Conservation (phyloP, 2,113 vertebrate species). For the Semnornis frantzii region DNA sequence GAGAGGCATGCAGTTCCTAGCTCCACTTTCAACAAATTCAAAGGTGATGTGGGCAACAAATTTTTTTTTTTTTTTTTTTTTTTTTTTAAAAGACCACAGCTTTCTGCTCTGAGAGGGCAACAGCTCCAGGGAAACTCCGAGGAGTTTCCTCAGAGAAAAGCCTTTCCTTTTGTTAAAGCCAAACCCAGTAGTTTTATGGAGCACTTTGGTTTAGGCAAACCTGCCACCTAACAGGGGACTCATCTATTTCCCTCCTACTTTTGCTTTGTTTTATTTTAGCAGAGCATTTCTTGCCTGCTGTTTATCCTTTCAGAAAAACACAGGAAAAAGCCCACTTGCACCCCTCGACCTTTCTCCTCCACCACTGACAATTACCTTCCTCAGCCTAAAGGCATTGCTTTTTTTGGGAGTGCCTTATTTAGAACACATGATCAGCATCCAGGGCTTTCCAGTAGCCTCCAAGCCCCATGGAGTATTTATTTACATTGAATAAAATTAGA, state of each 20-base stretch:
- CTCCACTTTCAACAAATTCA: not conserved
- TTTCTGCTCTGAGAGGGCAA: not conserved
- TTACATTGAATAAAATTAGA: slow-evolving; percentile 81
- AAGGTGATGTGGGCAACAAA: not conserved
- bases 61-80: not conserved
- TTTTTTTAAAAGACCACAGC: rapidly evolving
- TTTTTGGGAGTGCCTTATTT: slow-evolving; percentile 79
- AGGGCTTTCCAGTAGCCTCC: slow-evolving; percentile 75
- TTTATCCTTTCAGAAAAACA: slow-evolving; percentile 77
- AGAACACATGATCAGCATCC: slow-evolving; percentile 77
- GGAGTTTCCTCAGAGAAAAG: not conserved
- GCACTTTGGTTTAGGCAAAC: slow-evolving; percentile 60
- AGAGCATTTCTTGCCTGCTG: slow-evolving; percentile 66
- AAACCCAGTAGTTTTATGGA: not conserved
- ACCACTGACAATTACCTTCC: slow-evolving; percentile 75
- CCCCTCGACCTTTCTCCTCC: slow-evolving; percentile 76
- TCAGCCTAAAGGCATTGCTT: slow-evolving; percentile 77
- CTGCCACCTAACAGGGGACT: not conserved
- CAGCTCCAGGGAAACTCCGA: not conserved
- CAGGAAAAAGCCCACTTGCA: slow-evolving; percentile 84
- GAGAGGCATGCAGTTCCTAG: rapidly evolving
- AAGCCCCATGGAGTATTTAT: slow-evolving; percentile 77
- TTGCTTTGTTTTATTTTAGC: slow-evolving; percentile 59
- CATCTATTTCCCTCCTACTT: slow-evolving; percentile 55
- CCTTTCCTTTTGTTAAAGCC: not conserved